Conservation (phyloP, 2,797 vertebrate genomes). For the Oreortyx pictus region DNA sequence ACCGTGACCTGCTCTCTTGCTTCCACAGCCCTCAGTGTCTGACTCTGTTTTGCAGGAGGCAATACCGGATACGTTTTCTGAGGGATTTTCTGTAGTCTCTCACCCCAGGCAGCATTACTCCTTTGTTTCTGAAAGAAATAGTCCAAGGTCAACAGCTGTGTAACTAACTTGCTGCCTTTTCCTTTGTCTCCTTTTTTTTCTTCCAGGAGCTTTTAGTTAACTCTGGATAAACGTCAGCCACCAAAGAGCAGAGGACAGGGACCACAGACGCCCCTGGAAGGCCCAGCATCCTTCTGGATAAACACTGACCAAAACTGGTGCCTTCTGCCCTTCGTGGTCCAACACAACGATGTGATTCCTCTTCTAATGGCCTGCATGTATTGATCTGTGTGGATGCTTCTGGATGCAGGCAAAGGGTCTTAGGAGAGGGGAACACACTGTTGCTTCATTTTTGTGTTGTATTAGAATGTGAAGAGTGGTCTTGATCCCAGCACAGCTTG, state of each 20-base stretch:
- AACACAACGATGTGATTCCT: conserved; percentile 14
- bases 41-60: background rate
- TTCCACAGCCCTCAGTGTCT: background rate
- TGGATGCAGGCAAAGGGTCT: conserved; percentile 8
- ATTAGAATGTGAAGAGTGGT: background rate
- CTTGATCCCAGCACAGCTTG: background rate
- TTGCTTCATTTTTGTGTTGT: background rate
- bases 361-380: conserved; percentile 46
- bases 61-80: background rate
- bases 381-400: background rate
- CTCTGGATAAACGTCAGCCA: conserved; percentile 49
- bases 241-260: conserved; percentile 43
- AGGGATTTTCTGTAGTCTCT: background rate
- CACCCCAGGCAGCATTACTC: background rate
- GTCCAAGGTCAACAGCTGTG: background rate
- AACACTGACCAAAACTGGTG: conserved; percentile 58
- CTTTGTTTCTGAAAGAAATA: background rate
- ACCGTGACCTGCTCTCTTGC: background rate
- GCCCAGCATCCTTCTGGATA: conserved; percentile 54
- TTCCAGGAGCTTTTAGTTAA: conserved; percentile 72
- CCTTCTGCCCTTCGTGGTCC: conserved; percentile 59
- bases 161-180: conserved; percentile 1
- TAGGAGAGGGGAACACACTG: background rate
- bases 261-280: conserved; percentile 21
- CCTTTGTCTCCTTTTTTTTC: conserved; percentile 41